Percentiles rank a stretch among this genome's conserved stretches.
Evolutionary conservation across 1,140 invertebrate species (phyloP).

Genomic region (Drosophila sp.): DNA sequence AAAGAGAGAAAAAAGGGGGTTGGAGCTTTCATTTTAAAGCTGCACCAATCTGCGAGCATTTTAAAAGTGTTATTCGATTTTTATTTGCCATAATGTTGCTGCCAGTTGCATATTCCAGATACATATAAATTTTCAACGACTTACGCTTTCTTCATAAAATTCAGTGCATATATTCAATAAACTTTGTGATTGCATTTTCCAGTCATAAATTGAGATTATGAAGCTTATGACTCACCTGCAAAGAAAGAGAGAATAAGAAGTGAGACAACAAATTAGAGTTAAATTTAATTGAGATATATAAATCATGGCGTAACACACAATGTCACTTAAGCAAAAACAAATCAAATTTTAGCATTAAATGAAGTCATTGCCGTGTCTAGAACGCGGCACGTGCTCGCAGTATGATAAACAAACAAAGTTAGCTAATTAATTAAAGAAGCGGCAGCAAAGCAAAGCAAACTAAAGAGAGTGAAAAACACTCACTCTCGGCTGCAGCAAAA

Average conservation of each 20-base stretch:
- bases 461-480: slow-evolving; percentile 36
- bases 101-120: slow-evolving; percentile 3
- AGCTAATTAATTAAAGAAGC: slow-evolving; percentile 71
- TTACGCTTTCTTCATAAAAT: slow-evolving; percentile 8
- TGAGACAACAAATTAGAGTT: slow-evolving; percentile 24
- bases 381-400: slow-evolving; percentile 53
- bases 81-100: not conserved
- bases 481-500: slow-evolving; percentile 11
- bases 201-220: slow-evolving; percentile 4
- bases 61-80: slow-evolving; percentile 6
- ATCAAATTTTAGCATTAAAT: slow-evolving; percentile 57
- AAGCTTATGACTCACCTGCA: slow-evolving; percentile 49
- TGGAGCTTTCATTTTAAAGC: not conserved
- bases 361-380: slow-evolving; percentile 51
- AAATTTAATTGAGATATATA: slow-evolving; percentile 43
- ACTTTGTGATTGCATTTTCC: slow-evolving; percentile 21
- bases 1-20: not conserved
- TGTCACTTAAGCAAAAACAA: slow-evolving; percentile 37
- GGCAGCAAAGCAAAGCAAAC: slow-evolving; percentile 34
- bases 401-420: slow-evolving; percentile 63
- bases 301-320: slow-evolving; percentile 42
- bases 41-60: not conserved
- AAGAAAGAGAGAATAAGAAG: slow-evolving; percentile 19
- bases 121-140: slow-evolving; percentile 9
- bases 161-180: slow-evolving; percentile 24